Base-by-base conservation (phyloP, 2,888 invertebrate genomes). In the Sarcophaga carnaria region DNA sequence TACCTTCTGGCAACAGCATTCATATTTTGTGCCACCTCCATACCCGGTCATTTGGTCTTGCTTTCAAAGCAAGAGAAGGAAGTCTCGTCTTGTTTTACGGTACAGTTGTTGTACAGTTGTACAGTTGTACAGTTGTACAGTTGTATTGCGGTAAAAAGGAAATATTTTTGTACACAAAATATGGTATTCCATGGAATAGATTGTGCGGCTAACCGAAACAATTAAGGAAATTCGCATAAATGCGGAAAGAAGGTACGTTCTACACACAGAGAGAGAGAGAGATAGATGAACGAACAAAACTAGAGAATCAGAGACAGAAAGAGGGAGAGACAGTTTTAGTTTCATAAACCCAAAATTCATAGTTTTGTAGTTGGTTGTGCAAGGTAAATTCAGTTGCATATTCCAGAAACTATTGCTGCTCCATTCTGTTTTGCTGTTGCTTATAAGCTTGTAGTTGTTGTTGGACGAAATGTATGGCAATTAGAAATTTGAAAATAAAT, bases 201-300 rank as follows among this genome's bases (percentile, higher is more conserved):
- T 92, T 92, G 92, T 92, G 92, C 91, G 92, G 92, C 91, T 92
- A 92, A 92, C 92, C 92, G 91, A 92, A 92, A 92, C 92, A 92
- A 92, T 92, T 92, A 92, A 92, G 92, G 91, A 92, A 91, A 91
- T 92, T 91, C 88, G 88, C 89, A 90, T 89, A 88, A 49, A 87
- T 87, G 84, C 88, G 83, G 88, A 85, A 83, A 88, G 83, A 83
- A 88, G 83, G 83, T 82, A 87, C 22, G 78, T 67, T 74, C 63
- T 62, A 37, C 27, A 27, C 4, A 27, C n/a, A 37, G 10, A n/a
- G n/a, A 71, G 22, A 47, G n/a, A 71, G 22, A 79, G 64, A 47
- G 6, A 14, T 20, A 67, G 14, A 67, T 11, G 4, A 3, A 67
- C 11, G 47, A 75, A 67, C 17, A n/a, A 63, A 45, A 70, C 49